Percentiles rank a stretch among this genome's conserved stretches.
phyloP scores from a whole-genome alignment of 2,113 vertebrate species.

The human (Homo sapiens) region GRCh38 chr1:96820001-96820500 shows the following conservation, averaged over 20 bases:
- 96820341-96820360: background rate
- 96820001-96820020: background rate
- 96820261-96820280: background rate
- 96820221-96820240: background rate
- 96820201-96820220: background rate
- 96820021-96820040: background rate
- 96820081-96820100: background rate
- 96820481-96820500: background rate
- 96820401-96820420: background rate
- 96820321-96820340: background rate
- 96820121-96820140: background rate
- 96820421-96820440: background rate
- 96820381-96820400: background rate
- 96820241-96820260: background rate
- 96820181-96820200: background rate
- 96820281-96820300: background rate
- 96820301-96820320: background rate
- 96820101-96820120: background rate
- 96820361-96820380: background rate
- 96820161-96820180: background rate
- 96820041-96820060: background rate
- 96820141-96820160: background rate
- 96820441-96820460: background rate
- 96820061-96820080: background rate
- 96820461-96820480: background rate